These are phyloP conservation scores for Saccostrea echinata DNA, from an alignment of 1,140 invertebrate species.

Conservation along the genomic window DNA sequence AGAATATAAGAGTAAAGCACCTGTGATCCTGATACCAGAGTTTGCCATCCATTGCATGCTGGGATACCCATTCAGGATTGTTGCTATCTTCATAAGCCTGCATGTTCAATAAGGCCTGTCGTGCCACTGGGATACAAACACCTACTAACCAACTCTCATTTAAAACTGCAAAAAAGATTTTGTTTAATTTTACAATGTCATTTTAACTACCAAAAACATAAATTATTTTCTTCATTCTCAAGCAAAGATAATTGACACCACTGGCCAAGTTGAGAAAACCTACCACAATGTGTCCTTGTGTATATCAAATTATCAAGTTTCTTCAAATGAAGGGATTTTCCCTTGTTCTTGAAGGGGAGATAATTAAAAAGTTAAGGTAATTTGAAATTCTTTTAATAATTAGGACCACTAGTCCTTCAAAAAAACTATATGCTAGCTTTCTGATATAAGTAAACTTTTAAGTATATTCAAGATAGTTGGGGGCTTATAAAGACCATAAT, in stretches of 20 bases:
- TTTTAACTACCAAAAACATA: too few species aligned
- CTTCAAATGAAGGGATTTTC: too few species aligned
- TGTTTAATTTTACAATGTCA: too few species aligned
- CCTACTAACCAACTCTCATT: constrained; percentile 34
- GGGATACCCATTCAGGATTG: constrained; percentile 38
- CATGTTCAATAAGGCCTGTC: neutral
- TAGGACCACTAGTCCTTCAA: neutral
- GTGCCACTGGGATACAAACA: neutral
- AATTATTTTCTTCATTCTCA: too few species aligned
- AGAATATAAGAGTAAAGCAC: neutral
- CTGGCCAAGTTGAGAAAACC: too few species aligned
- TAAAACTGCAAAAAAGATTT: constrained; percentile 22
- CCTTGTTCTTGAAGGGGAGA: neutral
- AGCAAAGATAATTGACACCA: too few species aligned
- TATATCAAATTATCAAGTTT: neutral
- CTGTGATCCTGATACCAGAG: constrained; percentile 47
- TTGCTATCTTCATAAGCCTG: neutral
- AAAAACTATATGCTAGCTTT: too few species aligned
- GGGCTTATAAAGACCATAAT: too few species aligned
- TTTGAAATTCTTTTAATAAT: too few species aligned
- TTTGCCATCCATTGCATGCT: constrained; percentile 50
- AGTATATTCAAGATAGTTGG: too few species aligned
- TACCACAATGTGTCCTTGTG: neutral
- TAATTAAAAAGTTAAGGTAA: neutral
- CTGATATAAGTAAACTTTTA: too few species aligned